Evolutionary conservation across 2,113 vertebrate genomes (phyloP).

Genomic region (Peromyscus maniculatus): DNA sequence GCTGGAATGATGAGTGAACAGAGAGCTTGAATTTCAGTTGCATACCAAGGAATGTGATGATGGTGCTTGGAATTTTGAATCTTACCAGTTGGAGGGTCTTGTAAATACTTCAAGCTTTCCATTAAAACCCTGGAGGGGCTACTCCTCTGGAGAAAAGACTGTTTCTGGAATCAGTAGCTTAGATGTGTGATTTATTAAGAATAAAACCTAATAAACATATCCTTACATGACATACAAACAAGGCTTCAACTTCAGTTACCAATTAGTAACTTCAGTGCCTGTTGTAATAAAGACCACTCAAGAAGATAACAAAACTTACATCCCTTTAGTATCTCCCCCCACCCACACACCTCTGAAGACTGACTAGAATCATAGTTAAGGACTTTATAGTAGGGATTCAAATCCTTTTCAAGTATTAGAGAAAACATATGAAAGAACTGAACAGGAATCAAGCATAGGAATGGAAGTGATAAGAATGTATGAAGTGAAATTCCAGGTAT

Average conservation of each 20-base stretch:
- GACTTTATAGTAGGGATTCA: background rate
- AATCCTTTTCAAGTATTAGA: background rate
- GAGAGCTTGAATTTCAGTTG: background rate
- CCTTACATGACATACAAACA: background rate
- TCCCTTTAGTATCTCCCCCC: background rate
- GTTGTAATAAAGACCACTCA: background rate
- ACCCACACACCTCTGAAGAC: background rate
- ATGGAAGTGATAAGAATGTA: background rate
- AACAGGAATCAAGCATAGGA: background rate
- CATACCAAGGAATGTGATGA: background rate
- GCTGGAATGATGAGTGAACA: background rate
- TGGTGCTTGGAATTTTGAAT: slow-evolving; percentile 28
- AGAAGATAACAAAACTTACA: background rate
- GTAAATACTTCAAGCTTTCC: background rate
- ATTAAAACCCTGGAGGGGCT: background rate
- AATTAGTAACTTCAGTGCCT: background rate
- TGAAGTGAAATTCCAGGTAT: background rate
- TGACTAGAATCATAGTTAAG: background rate
- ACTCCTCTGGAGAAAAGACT: background rate
- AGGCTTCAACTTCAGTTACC: background rate
- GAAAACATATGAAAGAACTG: background rate
- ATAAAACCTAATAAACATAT: background rate
- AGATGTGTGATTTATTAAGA: background rate
- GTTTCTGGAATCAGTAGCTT: background rate
- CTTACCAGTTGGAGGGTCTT: background rate